These are phyloP conservation scores for Lumbricus terrestris DNA, from an alignment of 2,888 invertebrate species.

Conservation along the genomic window DNA sequence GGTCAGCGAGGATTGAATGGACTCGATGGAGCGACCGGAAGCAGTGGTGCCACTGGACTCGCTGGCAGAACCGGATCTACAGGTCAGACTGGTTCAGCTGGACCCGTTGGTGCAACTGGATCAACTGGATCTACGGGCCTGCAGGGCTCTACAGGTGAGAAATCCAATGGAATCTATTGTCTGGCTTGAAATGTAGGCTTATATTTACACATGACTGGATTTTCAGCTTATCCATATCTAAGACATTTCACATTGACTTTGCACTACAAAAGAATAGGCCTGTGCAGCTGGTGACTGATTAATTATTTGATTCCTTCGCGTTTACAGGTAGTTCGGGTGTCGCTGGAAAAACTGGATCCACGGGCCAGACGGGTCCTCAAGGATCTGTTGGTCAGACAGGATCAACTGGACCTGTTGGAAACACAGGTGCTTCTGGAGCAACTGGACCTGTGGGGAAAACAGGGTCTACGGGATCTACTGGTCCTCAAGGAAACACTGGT, in stretches of 20 bases:
- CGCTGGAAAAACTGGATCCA: conserved; percentile 20
- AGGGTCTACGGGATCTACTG: conserved; percentile 12
- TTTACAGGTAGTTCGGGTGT: background rate
- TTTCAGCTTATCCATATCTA: too few relatives aligned
- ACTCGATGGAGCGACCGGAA: background rate
- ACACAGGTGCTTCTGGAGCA: conserved; percentile 17
- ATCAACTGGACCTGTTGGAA: conserved; percentile 22
- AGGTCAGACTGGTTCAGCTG: conserved; percentile 10
- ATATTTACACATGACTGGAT: too few relatives aligned
- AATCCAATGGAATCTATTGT: background rate
- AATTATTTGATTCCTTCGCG: background rate
- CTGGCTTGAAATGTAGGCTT: background rate
- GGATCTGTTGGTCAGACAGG: conserved; percentile 25
- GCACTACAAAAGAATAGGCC: background rate
- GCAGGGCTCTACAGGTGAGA: conserved; percentile 9
- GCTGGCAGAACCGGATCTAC: conserved; percentile 5
- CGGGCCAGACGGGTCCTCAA: conserved; percentile 25
- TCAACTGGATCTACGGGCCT: conserved; percentile 13
- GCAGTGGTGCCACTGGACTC: conserved; percentile 19
- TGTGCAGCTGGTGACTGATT: background rate
- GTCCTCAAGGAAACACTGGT: conserved; percentile 35
- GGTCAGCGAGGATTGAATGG: conserved; percentile 16
- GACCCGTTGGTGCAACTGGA: conserved; percentile 21
- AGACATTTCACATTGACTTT: too few relatives aligned
- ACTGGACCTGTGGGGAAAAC: background rate